phyloP scores from a whole-genome alignment of 2,888 invertebrate species.

The Pammene fasciana region DNA sequence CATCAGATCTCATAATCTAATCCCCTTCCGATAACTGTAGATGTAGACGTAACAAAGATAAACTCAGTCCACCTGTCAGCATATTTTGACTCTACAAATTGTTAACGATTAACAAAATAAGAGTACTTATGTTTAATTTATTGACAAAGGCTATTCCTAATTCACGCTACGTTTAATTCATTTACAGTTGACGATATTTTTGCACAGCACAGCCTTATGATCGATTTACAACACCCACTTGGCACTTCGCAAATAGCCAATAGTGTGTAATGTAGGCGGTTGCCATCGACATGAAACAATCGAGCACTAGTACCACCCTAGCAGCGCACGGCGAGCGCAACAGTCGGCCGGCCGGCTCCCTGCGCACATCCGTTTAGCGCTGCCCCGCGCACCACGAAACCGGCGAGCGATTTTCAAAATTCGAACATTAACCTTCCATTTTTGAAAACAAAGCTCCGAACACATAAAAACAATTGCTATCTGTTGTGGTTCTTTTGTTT shows the following conservation, averaged over 20 bases:
- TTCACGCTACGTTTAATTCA: background rate
- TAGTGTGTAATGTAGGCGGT: slow-evolving; percentile 3
- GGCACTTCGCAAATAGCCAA: background rate
- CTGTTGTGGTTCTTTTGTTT: slow-evolving; percentile 9
- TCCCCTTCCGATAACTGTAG: background rate
- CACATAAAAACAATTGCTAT: background rate
- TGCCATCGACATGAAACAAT: slow-evolving; percentile 60
- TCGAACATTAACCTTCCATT: slow-evolving; percentile 27
- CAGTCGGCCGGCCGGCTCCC: slow-evolving; percentile 72
- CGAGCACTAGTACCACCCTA: slow-evolving; percentile 68
- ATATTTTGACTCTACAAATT: background rate
- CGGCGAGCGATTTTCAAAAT: slow-evolving; percentile 46
- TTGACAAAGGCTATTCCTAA: background rate
- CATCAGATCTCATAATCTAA: slow-evolving; percentile 13
- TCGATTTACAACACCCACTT: background rate
- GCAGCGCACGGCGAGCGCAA: slow-evolving; percentile 58
- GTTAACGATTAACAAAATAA: background rate
- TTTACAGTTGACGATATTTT: background rate
- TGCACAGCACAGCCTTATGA: too few relatives aligned
- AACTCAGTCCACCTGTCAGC: background rate
- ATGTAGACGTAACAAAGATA: background rate
- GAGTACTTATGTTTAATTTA: background rate
- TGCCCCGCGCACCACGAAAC: slow-evolving; percentile 58
- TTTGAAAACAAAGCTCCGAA: slow-evolving; percentile 13
- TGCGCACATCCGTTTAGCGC: slow-evolving; percentile 80